phyloP scores from a whole-genome alignment of 2,797 vertebrate genomes.

The Oceanodroma leucorhoa region DNA sequence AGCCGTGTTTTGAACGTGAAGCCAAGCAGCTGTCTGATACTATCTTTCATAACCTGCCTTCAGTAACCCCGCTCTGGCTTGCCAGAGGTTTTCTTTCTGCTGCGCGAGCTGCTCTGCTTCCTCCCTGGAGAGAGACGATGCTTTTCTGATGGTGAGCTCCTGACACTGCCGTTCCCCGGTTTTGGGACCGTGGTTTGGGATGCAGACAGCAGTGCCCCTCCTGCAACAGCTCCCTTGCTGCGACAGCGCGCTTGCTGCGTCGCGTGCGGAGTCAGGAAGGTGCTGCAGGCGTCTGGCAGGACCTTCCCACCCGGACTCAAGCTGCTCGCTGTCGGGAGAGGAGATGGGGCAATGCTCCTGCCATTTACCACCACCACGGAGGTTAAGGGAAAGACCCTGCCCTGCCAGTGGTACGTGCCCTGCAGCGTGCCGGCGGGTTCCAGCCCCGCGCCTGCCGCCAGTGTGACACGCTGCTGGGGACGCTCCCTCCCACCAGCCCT shows the following conservation, averaged over 20 bases:
- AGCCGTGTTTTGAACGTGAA: not conserved
- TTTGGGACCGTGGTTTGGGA: rapidly evolving
- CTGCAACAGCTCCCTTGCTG: rapidly evolving
- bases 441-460: not conserved
- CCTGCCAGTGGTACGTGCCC: not conserved
- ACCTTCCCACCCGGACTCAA: not conserved
- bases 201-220: not conserved
- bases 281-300: not conserved
- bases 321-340: rapidly evolving
- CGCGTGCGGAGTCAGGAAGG: not conserved
- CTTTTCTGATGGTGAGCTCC: rapidly evolving
- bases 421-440: not conserved
- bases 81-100: not conserved
- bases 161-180: rapidly evolving
- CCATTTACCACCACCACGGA: rapidly evolving
- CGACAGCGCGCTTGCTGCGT: rapidly evolving
- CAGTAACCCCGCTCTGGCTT: not conserved
- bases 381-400: not conserved
- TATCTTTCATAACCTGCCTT: not conserved
- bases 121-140: rapidly evolving
- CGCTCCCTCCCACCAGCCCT: not conserved
- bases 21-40: rapidly evolving
- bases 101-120: rapidly evolving
- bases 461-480: rapidly evolving
- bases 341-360: not conserved